These are phyloP conservation scores for Drosophila baimaii DNA, from an alignment of 1,140 invertebrate genomes.

Conservation along the genomic window DNA sequence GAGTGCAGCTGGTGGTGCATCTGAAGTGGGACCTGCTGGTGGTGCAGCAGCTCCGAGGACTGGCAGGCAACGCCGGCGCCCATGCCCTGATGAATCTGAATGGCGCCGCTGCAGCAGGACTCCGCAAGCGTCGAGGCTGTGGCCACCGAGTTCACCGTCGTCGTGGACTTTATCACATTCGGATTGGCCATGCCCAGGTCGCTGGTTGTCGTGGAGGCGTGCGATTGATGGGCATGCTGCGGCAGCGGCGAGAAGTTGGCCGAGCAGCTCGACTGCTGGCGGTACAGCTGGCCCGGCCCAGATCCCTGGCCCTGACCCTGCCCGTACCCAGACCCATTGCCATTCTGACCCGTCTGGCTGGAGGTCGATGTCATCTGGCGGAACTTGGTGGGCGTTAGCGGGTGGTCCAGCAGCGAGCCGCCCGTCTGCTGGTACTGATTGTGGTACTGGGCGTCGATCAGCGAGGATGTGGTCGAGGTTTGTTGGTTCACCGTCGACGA, in stretches of 20 bases:
- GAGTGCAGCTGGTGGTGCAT: slow-evolving; percentile 41
- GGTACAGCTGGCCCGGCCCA: slow-evolving; percentile 62
- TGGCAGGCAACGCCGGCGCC: slow-evolving; percentile 73
- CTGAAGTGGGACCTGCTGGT: slow-evolving; percentile 47
- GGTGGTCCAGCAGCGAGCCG: slow-evolving; percentile 80
- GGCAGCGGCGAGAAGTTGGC: slow-evolving; percentile 81
- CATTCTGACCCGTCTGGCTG: slow-evolving; percentile 74
- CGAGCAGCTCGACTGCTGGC: slow-evolving; percentile 82
- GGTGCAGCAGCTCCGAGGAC: slow-evolving; percentile 70
- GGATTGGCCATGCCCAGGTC: slow-evolving; percentile 79
- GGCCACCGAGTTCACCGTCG: slow-evolving; percentile 81
- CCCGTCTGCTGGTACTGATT: slow-evolving; percentile 84
- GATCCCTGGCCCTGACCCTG: slow-evolving; percentile 12
- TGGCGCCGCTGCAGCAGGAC: slow-evolving; percentile 80
- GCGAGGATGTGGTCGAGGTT: slow-evolving; percentile 81
- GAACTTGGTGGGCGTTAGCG: slow-evolving; percentile 82
- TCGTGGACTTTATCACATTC: slow-evolving; percentile 84
- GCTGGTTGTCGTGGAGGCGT: slow-evolving; percentile 81
- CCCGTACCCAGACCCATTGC: slow-evolving; percentile 27
- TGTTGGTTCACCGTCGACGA: slow-evolving; percentile 83
- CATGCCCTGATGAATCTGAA: slow-evolving; percentile 80
- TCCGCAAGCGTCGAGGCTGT: slow-evolving; percentile 81
- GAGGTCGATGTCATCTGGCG: slow-evolving; percentile 77
- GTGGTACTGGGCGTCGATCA: slow-evolving; percentile 81
- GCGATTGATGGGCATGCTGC: slow-evolving; percentile 77